Evolutionary conservation across 2,113 vertebrate species (phyloP), one percentile per base, ranked within the genome.

Genomic region (Macquaria ambigua): DNA sequence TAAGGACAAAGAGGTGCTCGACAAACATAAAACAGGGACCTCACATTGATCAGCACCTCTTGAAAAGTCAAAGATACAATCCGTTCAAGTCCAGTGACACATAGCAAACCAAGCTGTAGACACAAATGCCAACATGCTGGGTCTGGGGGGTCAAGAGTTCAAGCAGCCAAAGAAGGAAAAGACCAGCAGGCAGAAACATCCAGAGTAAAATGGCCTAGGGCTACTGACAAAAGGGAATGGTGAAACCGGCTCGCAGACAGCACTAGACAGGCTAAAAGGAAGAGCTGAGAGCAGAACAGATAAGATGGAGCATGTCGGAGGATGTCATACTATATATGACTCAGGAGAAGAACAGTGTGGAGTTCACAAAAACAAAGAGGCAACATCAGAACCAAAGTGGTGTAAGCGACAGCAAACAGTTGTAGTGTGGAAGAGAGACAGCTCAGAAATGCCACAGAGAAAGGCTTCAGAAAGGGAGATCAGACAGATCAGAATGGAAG

Each of bases 191-290:
- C 52, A 84, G 83, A 82, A 83, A 77, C 43, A 23, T 46, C 52
- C 52, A 52, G 68, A 81, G 59, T 62, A 5, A 87, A 85, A 88
- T 52, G 59, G 80, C 93, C 90, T 63, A 0, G 14, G 85, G 93
- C 90, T 63, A 73, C 82, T 79, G 83, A 82, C 77, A 25, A 75
- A 70, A 82, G 69, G 43, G 55, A 81, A 81, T 28, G 34, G 56
- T 56, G 73, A 82, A 73, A 79, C 56, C 5, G 9, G 43, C 70
- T 50, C 1, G 11, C 41, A 79, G 79, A 83, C 50, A 41, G 64
- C 46, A 74, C 21, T 14, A 28, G 80, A 64, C 23, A 14, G 59
- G 12, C 31, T 86, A 46, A 78, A 66, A 78, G 69, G 41, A 82
- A 59, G 21, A 63, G 68, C 73, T 34, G 52, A n/a, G 53, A 79